Base-by-base conservation (phyloP, 2,888 invertebrate genomes). In the Eilema caniola region DNA sequence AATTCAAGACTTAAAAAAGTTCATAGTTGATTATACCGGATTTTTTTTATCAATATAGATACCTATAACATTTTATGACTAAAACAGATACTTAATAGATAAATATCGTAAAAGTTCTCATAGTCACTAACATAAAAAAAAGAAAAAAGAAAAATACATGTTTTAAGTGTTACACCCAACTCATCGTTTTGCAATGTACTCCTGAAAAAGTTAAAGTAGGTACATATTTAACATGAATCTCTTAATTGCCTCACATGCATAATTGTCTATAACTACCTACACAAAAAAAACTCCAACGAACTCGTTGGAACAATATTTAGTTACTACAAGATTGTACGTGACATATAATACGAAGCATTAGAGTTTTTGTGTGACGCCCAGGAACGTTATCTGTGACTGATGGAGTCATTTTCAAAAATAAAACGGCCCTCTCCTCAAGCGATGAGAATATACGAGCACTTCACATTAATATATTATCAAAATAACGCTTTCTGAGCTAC, bases 391-490 rank as follows among this genome's bases (percentile, higher is more conserved):
- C 92, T 82, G 91, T 94, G 94, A 95, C 84, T 92, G 90, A 94
- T 95, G 93, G 90, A 89, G 92, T 90, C 90, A 93, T 94, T 92
- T 90, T 93, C 91, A 89, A 95, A 95, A 95, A 95, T 95, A 94
- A 94, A 93, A 89, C 92, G 86, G 88, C 89, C 88, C 90, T 90
- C 87, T 88, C 76, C 83, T 87, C 88, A 85, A 81, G 82, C 85
- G 77, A 86, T 87, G 89, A 88, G 89, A 90, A 93, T 88, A 85
- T 90, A 93, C 89, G 92, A 88, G 86, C 91, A 89, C 90, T 90
- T 90, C 88, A 90, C 88, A 89, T 88, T 92, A 92, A 92, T 92
- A 92, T 92, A 93, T 92, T 93, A 93, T 90, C 90, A 89, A 90
- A 93, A 91, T 90, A 90, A 91, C 90, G 88, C 85, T 87, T 88